phyloP scores from a whole-genome alignment of 2,797 vertebrate species.

The Lacerta agilis region DNA sequence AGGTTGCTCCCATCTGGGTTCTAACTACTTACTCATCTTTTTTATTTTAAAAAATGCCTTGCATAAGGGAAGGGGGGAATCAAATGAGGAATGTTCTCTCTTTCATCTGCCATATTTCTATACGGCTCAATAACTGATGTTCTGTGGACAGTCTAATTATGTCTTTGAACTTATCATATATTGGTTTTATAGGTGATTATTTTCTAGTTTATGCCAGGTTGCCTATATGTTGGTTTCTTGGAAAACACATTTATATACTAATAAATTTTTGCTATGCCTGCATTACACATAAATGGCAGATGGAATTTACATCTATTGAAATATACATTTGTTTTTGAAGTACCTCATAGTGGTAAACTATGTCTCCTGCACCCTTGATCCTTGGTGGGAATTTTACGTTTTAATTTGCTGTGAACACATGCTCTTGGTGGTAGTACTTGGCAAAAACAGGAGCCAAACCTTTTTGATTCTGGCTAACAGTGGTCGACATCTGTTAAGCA shows the following conservation, averaged over 20 bases:
- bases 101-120: background rate
- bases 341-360: background rate
- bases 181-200: background rate
- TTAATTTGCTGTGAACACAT: background rate
- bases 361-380: background rate
- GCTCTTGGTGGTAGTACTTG: background rate
- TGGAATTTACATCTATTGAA: background rate
- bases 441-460: background rate
- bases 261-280: background rate
- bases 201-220: background rate
- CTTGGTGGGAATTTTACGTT: background rate
- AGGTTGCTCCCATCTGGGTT: conserved; percentile 17
- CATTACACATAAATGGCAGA: background rate
- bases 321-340: background rate
- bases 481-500: conserved; percentile 11
- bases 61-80: background rate
- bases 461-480: conserved; percentile 18
- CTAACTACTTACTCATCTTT: background rate
- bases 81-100: background rate
- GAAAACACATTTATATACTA: background rate
- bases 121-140: background rate
- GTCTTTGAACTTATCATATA: background rate
- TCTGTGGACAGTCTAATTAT: background rate
- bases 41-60: background rate
- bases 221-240: background rate